Conservation (phyloP, 1,140 invertebrate species). For the Pogonus chalceus region DNA sequence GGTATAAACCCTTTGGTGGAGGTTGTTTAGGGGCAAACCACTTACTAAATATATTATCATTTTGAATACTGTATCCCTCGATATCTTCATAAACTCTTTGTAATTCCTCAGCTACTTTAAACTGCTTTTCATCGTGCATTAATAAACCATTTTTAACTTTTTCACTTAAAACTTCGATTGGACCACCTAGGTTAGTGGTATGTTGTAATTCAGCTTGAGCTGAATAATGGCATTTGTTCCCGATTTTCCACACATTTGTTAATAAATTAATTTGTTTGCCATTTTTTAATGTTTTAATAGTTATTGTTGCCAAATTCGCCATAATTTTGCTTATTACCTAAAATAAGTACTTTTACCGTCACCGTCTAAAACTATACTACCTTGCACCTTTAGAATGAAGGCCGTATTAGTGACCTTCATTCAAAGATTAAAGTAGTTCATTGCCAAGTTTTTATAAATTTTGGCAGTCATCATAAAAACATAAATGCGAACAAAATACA, state of each 20-base stretch:
- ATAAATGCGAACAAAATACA: background rate
- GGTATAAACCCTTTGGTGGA: constrained; percentile 66
- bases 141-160: constrained; percentile 53
- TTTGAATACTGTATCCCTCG: constrained; percentile 46
- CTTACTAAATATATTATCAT: constrained; percentile 34
- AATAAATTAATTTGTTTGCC: background rate
- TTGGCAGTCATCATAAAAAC: background rate
- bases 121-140: constrained; percentile 58
- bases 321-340: background rate
- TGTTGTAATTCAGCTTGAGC: constrained; percentile 4
- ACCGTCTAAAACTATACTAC: no score
- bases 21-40: constrained; percentile 37
- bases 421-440: no score
- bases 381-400: no score
- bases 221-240: background rate
- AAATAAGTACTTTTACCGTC: background rate
- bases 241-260: background rate
- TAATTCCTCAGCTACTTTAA: constrained; percentile 52
- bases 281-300: background rate
- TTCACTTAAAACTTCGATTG: constrained; percentile 41
- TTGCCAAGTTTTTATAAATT: background rate
- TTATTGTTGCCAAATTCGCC: constrained; percentile 1
- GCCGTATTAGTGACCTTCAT: no score
- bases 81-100: constrained; percentile 60
- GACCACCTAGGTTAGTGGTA: constrained; percentile 18